Percentiles rank a stretch among this genome's conserved stretches.
Conservation (phyloP, 2,888 invertebrate species). For the Corbicula japonica region DNA sequence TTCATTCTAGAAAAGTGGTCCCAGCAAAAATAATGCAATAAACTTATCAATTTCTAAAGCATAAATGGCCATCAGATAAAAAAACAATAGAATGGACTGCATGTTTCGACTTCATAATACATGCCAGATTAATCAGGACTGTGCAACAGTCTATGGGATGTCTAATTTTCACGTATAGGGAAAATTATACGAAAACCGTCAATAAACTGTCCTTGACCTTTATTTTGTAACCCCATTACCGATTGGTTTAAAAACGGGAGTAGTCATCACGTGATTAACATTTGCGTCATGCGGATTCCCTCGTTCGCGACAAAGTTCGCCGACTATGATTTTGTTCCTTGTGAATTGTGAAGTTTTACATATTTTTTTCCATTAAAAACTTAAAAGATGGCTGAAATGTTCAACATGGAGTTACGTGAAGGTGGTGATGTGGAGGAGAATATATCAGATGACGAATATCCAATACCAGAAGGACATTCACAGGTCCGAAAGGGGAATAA, state of each 20-base stretch:
- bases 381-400: conserved; percentile 90
- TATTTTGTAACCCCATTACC: neutral
- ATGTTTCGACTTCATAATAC: no score
- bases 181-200: no score
- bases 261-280: conserved; percentile 72
- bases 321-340: conserved; percentile 52
- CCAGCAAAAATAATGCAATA: no score
- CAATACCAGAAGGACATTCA: conserved; percentile 88
- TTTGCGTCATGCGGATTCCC: conserved; percentile 83
- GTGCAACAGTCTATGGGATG: no score
- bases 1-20: no score
- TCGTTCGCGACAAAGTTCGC: conserved; percentile 69
- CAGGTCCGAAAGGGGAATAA: conserved; percentile 88
- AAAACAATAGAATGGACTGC: no score
- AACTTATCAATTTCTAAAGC: no score
- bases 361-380: conserved; percentile 52
- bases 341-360: conserved; percentile 32
- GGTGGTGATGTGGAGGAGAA: conserved; percentile 82
- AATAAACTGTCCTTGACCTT: neutral
- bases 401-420: conserved; percentile 95
- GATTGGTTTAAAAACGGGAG: conserved; percentile 44
- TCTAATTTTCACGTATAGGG: no score
- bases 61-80: no score
- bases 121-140: no score
- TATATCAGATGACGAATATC: conserved; percentile 94